phyloP scores from a whole-genome alignment of 2,113 vertebrate species.

The Rallus limicola region DNA sequence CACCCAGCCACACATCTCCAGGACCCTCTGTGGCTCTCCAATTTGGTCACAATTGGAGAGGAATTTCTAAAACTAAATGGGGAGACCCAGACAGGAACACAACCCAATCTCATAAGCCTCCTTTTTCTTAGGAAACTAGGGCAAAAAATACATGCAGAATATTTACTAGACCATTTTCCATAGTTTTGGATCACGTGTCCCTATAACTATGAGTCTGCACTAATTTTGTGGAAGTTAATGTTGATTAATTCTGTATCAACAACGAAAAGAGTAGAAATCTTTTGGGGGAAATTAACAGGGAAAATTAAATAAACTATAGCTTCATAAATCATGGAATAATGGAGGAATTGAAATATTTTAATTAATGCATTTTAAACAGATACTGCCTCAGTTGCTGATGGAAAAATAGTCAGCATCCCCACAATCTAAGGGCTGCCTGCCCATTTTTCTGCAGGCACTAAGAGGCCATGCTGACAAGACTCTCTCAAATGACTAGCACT shows the following conservation, averaged over 20 bases:
- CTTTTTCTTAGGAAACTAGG: not conserved
- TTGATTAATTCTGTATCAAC: not conserved
- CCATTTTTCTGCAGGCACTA: not conserved
- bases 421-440: not conserved
- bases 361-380: not conserved
- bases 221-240: not conserved
- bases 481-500: not conserved
- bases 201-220: fast-evolving
- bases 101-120: not conserved
- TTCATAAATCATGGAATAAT: not conserved
- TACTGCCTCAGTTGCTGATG: not conserved
- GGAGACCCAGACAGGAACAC: not conserved
- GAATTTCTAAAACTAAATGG: not conserved
- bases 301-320: not conserved
- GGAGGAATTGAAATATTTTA: not conserved
- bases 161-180: not conserved
- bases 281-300: not conserved
- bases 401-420: not conserved
- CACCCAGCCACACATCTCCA: not conserved
- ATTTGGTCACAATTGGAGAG: not conserved
- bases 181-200: not conserved
- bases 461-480: not conserved
- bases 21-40: not conserved
- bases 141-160: not conserved
- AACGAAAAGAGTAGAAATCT: not conserved